These are phyloP conservation scores for Scomber japonicus DNA, from an alignment of 2,113 vertebrate genomes.

Conservation along the genomic window DNA sequence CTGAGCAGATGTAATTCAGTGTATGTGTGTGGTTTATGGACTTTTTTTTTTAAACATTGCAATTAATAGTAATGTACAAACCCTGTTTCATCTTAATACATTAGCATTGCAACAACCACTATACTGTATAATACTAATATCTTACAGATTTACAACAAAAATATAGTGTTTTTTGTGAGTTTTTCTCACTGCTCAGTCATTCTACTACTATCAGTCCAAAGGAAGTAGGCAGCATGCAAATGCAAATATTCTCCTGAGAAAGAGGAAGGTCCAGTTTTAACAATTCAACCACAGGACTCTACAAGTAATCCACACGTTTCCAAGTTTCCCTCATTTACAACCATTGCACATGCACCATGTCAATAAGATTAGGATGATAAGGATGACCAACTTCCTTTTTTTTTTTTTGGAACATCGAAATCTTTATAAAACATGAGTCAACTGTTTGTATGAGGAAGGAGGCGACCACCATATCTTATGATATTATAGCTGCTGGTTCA, in stretches of 20 bases:
- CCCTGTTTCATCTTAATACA: not conserved
- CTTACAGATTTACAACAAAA: slow-evolving; percentile 58
- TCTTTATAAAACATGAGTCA: slow-evolving; percentile 28
- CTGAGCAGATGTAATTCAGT: not conserved
- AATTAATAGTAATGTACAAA: slow-evolving; percentile 9
- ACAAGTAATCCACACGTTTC: slow-evolving; percentile 11
- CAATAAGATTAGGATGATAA: not conserved
- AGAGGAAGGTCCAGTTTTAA: slow-evolving; percentile 65
- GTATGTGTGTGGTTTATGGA: not conserved
- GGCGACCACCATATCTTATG: slow-evolving; percentile 12
- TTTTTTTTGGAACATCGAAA: slow-evolving; percentile 12
- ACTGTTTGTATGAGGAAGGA: slow-evolving; percentile 25
- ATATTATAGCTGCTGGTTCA: slow-evolving; percentile 16
- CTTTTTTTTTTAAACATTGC: not conserved
- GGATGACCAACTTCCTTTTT: not conserved
- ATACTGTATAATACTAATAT: slow-evolving; percentile 13
- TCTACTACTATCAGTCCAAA: slow-evolving; percentile 27
- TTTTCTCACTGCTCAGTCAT: slow-evolving; percentile 43
- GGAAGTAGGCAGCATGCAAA: slow-evolving; percentile 52
- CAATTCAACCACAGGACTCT: slow-evolving; percentile 32
- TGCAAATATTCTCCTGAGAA: slow-evolving; percentile 76
- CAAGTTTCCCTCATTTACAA: slow-evolving; percentile 34
- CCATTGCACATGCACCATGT: slow-evolving; percentile 47
- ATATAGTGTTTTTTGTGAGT: slow-evolving; percentile 28
- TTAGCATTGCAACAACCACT: slow-evolving; percentile 14